These are phyloP conservation scores for Gopherus evgoodei DNA, from an alignment of 2,113 vertebrate genomes.

Conservation along the genomic window DNA sequence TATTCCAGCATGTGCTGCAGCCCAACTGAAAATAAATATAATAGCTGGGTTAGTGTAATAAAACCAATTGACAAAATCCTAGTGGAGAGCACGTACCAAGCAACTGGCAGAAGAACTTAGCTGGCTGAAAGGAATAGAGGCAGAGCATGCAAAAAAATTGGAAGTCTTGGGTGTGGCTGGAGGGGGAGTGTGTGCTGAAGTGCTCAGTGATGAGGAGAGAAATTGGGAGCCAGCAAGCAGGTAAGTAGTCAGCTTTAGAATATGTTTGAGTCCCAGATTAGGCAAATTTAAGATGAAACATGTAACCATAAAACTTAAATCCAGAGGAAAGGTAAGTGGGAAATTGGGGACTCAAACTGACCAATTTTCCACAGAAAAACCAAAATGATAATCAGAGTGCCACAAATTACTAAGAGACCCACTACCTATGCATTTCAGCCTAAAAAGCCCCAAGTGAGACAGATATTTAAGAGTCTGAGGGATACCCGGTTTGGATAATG, in stretches of 20 bases:
- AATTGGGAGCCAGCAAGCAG: not conserved
- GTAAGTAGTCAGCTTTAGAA: not conserved
- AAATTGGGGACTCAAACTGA: not conserved
- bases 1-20: not conserved
- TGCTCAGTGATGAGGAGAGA: not conserved
- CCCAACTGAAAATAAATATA: not conserved
- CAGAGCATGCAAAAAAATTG: conserved; percentile 3
- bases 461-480: not conserved
- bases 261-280: not conserved
- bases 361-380: not conserved
- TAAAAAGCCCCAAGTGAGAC: not conserved
- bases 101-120: not conserved
- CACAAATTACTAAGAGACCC: not conserved
- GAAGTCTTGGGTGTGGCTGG: not conserved
- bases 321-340: not conserved
- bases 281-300: not conserved
- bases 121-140: conserved; percentile 8
- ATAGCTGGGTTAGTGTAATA: not conserved
- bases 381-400: not conserved
- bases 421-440: not conserved
- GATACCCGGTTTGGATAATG: not conserved
- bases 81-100: not conserved
- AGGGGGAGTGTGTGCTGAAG: not conserved
- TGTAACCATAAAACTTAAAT: not conserved
- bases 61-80: not conserved